Base-by-base conservation (phyloP, 2,113 vertebrate species). In the Mixornis gularis region DNA sequence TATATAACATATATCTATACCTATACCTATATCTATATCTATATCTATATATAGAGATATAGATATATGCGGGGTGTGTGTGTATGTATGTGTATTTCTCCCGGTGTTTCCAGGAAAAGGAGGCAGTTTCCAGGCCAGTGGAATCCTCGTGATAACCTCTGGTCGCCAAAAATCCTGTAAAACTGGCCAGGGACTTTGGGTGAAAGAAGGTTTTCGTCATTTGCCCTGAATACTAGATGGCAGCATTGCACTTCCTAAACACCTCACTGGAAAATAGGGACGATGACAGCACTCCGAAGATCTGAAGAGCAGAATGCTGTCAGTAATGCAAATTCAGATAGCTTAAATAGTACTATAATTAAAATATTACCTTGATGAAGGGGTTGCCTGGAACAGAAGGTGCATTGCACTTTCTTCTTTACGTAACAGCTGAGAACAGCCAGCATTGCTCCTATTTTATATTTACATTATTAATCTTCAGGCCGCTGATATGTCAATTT, bases 201-300 rank as follows among this genome's bases (percentile, higher is more conserved):
- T 9, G 46, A 66, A 48, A 58, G 38, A n/a, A 70, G 41, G 36
- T 10, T 56, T 43, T 32, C 34, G 19, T 36, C 8, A 0, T 51
- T 63, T 58, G 86, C 71, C 60, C 18, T 77, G 71, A 64, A 72
- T 66, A 87, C 79, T 96, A 96, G 96, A 85, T 96, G 96, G 95
- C 96, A 96, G 95, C 84, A 64, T 94, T 94, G 90, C 79, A 80
- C 91, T 92, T 91, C 77, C 89, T 72, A 87, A 79, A 25, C 21
- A 68, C 11, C 29, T 58, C 10, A n/a, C 18, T 49, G 49, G 69
- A 69, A 84, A 79, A 64, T 4, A 20, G 44, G 19, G 46, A 74
- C 44, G 32, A 4, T 43, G 90, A 26, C 49, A 46, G 19, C 43
- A 5, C 43, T 89, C 48, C 29, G 51, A 43, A 69, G 40, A 21